Evolutionary conservation across 2,888 invertebrate genomes (phyloP).

Genomic region (Pristionchus japonicus): DNA sequence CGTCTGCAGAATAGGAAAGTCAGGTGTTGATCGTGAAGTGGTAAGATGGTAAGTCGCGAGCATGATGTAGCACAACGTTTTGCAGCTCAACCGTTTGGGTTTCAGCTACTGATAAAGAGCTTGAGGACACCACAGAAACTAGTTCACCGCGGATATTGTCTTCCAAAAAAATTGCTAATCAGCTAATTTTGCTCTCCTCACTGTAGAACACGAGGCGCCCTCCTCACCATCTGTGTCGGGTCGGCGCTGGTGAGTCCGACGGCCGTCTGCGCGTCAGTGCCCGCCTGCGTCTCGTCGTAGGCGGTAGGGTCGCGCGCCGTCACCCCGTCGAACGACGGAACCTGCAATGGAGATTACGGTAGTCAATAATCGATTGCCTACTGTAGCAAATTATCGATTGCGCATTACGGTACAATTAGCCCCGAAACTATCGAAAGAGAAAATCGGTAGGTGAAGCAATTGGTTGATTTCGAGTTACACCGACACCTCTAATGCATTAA

Average conservation of each 20-base stretch:
- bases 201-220: no score
- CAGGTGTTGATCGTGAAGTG: no score
- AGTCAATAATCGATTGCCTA: neutral
- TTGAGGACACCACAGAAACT: neutral
- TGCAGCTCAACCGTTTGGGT: no score
- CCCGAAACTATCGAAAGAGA: no score
- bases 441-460: no score
- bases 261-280: neutral
- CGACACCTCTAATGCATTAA: no score
- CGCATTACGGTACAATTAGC: no score
- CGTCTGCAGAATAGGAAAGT: neutral
- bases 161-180: no score
- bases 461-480: no score
- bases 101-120: neutral
- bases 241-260: neutral
- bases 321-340: neutral
- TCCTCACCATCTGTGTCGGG: neutral
- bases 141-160: neutral
- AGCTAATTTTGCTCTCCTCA: no score
- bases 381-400: neutral
- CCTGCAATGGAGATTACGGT: neutral
- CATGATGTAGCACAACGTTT: no score
- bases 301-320: constrained; percentile 1
- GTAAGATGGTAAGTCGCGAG: no score
- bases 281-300: neutral